Conservation (phyloP, 1,140 invertebrate species). For the Penaeus indicus region DNA sequence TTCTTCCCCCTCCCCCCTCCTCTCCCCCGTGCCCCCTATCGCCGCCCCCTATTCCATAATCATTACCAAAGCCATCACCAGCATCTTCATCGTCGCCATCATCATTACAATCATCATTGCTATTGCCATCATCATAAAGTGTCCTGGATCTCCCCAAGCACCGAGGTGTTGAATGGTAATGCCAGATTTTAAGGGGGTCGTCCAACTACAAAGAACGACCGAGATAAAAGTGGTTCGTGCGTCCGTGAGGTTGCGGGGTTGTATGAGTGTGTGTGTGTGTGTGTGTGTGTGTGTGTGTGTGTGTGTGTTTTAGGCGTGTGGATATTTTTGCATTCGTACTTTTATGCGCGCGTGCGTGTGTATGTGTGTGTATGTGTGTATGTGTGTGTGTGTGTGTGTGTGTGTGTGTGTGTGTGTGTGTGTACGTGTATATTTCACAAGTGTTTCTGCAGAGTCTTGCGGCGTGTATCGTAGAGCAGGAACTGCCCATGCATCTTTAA, state of each 20-base stretch:
- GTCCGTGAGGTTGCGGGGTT: not conserved
- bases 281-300: not conserved
- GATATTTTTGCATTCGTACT: not conserved
- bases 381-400: not conserved
- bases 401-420: not conserved
- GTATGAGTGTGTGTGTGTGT: not conserved
- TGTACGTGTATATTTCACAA: not conserved
- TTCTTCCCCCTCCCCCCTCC: too few relatives aligned
- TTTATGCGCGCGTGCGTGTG: constrained; percentile 3
- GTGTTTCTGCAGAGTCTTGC: constrained; percentile 6
- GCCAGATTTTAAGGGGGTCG: too few relatives aligned
- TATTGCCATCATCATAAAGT: too few relatives aligned
- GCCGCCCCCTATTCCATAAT: too few relatives aligned
- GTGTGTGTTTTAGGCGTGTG: not conserved
- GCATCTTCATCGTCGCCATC: too few relatives aligned
- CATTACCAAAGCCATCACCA: too few relatives aligned
- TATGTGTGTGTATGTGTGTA: not conserved
- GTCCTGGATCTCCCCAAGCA: too few relatives aligned
- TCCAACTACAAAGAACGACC: not conserved
- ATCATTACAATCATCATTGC: too few relatives aligned
- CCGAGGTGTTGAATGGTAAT: too few relatives aligned
- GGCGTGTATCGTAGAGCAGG: not conserved
- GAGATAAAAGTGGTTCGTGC: not conserved
- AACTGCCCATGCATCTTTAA: too few relatives aligned
- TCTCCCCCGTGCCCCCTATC: too few relatives aligned